phyloP scores from a whole-genome alignment of 2,113 vertebrate genomes.

The Pangasianodon gigas region DNA sequence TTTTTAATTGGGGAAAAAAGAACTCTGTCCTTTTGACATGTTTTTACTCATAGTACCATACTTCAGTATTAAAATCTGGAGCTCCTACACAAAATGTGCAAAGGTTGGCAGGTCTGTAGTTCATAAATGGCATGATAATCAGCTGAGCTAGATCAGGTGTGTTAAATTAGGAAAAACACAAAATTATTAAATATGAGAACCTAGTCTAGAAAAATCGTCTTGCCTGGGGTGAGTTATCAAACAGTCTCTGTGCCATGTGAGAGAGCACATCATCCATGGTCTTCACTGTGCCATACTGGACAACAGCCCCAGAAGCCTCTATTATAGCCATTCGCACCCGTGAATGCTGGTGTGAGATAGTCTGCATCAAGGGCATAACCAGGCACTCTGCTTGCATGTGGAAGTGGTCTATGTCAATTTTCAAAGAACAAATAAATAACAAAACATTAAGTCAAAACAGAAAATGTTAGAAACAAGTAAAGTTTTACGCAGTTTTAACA shows the following conservation, averaged over 20 bases:
- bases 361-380: slow-evolving; percentile 88
- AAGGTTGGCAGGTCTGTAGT: neutral
- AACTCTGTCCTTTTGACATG: neutral
- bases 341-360: slow-evolving; percentile 89
- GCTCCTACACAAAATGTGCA: neutral
- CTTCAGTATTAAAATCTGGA: neutral
- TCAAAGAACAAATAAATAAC: slow-evolving; percentile 3
- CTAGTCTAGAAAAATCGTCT: neutral
- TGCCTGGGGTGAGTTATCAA: slow-evolving; percentile 92
- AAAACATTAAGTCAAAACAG: neutral
- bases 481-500: neutral
- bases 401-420: slow-evolving; percentile 82
- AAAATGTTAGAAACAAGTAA: neutral
- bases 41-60: neutral
- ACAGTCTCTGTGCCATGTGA: slow-evolving; percentile 91
- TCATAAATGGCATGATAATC: neutral
- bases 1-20: neutral
- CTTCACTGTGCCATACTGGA: slow-evolving; percentile 84
- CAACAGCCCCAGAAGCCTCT: slow-evolving; percentile 83
- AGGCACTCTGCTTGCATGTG: slow-evolving; percentile 92
- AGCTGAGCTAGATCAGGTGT: neutral
- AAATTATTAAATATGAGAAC: neutral
- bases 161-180: slow-evolving; percentile 1
- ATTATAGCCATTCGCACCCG: slow-evolving; percentile 85
- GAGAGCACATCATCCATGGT: slow-evolving; percentile 89